Conservation (phyloP, 2,797 vertebrate genomes). For the Chelon labrosus region DNA sequence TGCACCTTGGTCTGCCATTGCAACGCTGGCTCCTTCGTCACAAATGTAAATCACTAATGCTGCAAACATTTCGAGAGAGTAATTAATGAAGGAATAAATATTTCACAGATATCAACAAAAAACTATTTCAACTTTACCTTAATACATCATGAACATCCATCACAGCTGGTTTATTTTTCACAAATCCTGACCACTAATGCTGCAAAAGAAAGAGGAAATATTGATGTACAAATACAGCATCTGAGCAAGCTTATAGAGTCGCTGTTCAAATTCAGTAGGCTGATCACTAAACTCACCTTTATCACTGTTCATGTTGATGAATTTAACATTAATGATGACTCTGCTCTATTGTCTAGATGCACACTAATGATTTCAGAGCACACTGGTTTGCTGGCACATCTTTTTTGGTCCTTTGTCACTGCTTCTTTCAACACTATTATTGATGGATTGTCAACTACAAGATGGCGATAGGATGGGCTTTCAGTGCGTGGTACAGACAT, state of each 20-base stretch:
- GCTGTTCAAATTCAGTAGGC: neutral
- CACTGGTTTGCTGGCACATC: no score
- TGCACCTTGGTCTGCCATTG: conserved; percentile 36
- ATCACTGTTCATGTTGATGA: no score
- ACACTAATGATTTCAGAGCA: no score
- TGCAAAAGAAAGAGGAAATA: conserved; percentile 12
- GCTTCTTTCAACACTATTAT: no score
- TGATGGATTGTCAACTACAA: no score
- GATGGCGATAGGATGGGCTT: no score
- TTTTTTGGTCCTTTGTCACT: no score
- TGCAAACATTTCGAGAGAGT: neutral
- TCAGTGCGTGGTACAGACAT: no score
- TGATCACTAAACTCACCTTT: neutral
- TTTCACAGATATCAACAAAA: neutral
- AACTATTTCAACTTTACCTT: conserved; percentile 28
- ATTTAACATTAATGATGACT: no score
- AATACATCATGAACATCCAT: neutral
- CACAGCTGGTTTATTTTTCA: no score
- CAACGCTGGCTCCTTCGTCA: neutral
- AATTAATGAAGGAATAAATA: neutral
- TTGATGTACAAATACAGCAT: neutral
- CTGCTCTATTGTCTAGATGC: no score
- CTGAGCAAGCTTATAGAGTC: neutral
- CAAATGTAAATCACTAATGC: neutral
- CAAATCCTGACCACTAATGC: neutral